phyloP scores from a whole-genome alignment of 2,113 vertebrate species.

The Colinus virginianus region DNA sequence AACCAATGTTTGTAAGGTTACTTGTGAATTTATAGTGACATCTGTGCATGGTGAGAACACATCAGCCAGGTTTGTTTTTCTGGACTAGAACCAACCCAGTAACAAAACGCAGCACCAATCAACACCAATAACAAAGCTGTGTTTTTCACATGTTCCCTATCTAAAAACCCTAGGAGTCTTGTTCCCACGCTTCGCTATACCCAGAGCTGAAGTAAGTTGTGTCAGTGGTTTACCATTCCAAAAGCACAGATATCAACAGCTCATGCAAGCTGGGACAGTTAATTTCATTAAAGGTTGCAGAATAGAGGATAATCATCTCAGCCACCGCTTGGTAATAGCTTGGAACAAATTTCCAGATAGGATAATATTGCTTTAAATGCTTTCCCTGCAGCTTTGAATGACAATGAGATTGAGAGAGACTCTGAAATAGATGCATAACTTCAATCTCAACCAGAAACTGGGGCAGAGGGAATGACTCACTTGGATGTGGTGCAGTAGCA shows the following conservation, averaged over 20 bases:
- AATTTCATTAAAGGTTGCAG: constrained; percentile 44
- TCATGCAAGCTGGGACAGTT: not conserved
- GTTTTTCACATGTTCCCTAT: not conserved
- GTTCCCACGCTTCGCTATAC: not conserved
- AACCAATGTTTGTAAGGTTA: not conserved
- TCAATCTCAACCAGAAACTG: constrained; percentile 58
- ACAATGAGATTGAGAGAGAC: constrained; percentile 43
- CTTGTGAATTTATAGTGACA: not conserved
- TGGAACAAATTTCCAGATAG: constrained; percentile 21
- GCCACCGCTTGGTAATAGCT: not conserved
- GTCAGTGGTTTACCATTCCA: not conserved
- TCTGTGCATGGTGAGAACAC: not conserved
- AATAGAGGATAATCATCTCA: constrained; percentile 50
- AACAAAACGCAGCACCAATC: not conserved
- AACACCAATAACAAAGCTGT: not conserved
- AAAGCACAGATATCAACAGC: not conserved
- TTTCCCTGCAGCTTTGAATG: constrained; percentile 58
- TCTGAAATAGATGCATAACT: constrained; percentile 57
- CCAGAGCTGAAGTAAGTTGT: not conserved
- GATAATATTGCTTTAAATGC: constrained; percentile 46
- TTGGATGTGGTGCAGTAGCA: constrained; percentile 49
- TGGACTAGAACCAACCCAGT: not conserved
- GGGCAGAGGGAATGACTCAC: constrained; percentile 69
- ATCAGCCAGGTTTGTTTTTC: not conserved
- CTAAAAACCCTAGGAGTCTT: not conserved